phyloP scores from a whole-genome alignment of 2,888 invertebrate species.

The Parthenolecanium corni region DNA sequence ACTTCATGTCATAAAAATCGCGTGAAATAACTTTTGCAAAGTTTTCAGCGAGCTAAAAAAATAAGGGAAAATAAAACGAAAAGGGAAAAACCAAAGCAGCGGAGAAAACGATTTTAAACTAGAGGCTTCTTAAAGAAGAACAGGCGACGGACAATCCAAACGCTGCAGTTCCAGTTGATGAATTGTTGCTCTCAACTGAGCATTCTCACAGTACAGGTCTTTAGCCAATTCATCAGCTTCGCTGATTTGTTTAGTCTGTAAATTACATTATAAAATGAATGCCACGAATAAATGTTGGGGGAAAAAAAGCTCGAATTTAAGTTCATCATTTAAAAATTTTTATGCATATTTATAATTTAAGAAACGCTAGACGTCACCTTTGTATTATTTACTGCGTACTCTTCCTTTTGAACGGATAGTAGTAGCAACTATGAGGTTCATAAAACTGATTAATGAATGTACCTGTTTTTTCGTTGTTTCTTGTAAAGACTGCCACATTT shows the following conservation, averaged over 20 bases:
- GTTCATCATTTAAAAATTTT: too few species aligned
- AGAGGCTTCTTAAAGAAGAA: slow-evolving; percentile 21
- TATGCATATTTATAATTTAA: too few species aligned
- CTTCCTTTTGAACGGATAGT: too few species aligned
- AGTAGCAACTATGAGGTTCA: too few species aligned
- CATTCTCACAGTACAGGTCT: slow-evolving; percentile 75
- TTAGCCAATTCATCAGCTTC: slow-evolving; percentile 65
- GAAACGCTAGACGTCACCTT: background rate
- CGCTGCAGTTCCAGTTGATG: slow-evolving; percentile 48
- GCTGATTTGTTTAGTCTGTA: slow-evolving; percentile 55
- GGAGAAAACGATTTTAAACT: background rate
- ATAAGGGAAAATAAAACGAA: background rate
- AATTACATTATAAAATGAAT: slow-evolving; percentile 27
- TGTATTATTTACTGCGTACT: too few species aligned
- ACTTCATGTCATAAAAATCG: background rate
- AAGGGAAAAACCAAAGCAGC: slow-evolving; percentile 1
- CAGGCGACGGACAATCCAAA: slow-evolving; percentile 42
- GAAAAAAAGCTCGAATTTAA: too few species aligned
- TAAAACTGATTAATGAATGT: too few species aligned
- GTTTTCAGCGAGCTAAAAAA: background rate
- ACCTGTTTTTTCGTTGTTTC: slow-evolving; percentile 22
- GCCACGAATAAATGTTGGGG: too few species aligned
- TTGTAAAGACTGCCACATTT: slow-evolving; percentile 24
- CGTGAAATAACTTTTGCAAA: background rate
- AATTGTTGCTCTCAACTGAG: slow-evolving; percentile 56